phyloP scores from a whole-genome alignment of 2,113 vertebrate species.

The Solea solea region DNA sequence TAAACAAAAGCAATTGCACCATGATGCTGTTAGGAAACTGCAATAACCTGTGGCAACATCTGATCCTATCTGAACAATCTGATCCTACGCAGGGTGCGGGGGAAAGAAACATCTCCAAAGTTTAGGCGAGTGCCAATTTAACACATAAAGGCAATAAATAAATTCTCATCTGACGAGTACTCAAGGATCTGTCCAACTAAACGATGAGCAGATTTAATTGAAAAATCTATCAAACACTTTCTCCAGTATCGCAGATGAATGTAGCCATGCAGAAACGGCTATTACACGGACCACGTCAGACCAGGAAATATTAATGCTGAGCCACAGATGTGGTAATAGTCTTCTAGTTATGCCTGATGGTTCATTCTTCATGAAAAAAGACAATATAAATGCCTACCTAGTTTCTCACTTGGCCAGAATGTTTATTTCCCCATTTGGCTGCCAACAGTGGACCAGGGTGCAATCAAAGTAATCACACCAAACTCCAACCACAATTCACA shows the following conservation, averaged over 20 bases:
- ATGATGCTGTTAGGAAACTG: background rate
- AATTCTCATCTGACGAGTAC: background rate
- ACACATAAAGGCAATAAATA: background rate
- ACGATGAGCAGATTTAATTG: slow-evolving; percentile 8
- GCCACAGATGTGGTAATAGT: background rate
- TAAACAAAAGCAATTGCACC: background rate
- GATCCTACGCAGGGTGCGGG: background rate
- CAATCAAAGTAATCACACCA: slow-evolving; percentile 9
- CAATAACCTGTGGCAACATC: background rate
- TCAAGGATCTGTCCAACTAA: slow-evolving; percentile 1
- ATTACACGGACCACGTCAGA: slow-evolving; percentile 1
- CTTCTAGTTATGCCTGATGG: background rate
- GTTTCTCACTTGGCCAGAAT: slow-evolving; percentile 4
- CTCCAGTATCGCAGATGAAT: slow-evolving; percentile 2
- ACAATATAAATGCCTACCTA: background rate
- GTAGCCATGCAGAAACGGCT: background rate
- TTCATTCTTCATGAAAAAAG: slow-evolving; percentile 6
- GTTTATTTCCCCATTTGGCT: slow-evolving; percentile 20
- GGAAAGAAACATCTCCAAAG: background rate
- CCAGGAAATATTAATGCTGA: background rate
- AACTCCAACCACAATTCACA: background rate
- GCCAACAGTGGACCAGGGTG: slow-evolving; percentile 9
- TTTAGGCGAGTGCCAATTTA: background rate
- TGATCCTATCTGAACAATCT: background rate
- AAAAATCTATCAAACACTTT: slow-evolving; percentile 7